Evolutionary conservation across 2,888 invertebrate species (phyloP), one percentile per base, ranked within the genome.

Genomic region (Eristalinus sepulchralis): DNA sequence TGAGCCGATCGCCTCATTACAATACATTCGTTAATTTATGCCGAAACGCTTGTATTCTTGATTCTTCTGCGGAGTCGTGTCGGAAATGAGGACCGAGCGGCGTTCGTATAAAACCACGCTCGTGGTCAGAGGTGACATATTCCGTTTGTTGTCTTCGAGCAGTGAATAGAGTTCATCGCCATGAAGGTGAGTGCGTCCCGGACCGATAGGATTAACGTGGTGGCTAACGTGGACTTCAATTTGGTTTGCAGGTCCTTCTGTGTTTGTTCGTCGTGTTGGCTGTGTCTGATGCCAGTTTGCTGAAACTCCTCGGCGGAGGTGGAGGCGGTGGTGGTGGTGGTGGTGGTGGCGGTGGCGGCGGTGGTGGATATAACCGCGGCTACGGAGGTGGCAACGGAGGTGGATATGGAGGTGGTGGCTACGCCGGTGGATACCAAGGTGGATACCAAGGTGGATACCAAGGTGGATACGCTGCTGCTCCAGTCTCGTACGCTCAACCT

Each of bases 261-360:
- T 84, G 80, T 70, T 64, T 84, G 66, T 75, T 84, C 31, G 73
- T 60, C 27, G 20, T 75, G 17, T 73, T 84, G 59, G 80, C 75
- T 71, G 53, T 66, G 20, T 70, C 75, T 4, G 80, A 80, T 80
- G 83, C 83, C 39, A 39, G 22, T 13, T 13, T 81, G 0, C 20
- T 81, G 63, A 81, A 81, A 24, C 13, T 75, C 9, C 57, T 81
- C 20, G 20, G 17, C 4, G 62, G 33, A 1, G 80, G 73, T 2
- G 72, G 34, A 1, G 67, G 64, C n/a, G 47, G 53, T 20, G 62
- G 36, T 6, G n/a, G 34, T 47, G 60, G 62, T 24, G 34, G 34
- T 17, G 73, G 33, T 2, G 31, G 33, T 24, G 24, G 22, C 1
- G 24, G 22, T 47, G 34, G 63, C 3, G 20, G 31, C 33, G 59